Evolutionary conservation across 2,888 invertebrate species (phyloP).

Genomic region (Serripes groenlandicus): DNA sequence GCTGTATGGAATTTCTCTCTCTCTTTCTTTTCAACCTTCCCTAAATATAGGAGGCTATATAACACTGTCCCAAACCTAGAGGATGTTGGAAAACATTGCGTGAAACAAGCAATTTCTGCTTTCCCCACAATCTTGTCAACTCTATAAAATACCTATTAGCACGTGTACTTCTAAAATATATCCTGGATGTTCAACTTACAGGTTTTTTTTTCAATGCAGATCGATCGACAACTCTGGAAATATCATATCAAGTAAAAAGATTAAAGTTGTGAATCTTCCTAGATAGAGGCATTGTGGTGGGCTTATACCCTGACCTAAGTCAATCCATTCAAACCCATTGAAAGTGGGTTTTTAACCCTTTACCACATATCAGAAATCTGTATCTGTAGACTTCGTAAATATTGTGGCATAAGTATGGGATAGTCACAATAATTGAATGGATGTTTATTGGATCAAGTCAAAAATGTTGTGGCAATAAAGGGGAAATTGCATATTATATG

Average conservation of each 20-base stretch:
- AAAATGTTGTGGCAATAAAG: background rate
- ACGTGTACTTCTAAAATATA: too few relatives aligned
- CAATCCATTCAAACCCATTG: slow-evolving; percentile 8
- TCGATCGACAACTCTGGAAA: too few relatives aligned
- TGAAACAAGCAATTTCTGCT: background rate
- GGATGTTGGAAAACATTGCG: background rate
- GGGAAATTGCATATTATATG: background rate
- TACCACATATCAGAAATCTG: background rate
- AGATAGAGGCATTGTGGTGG: slow-evolving; percentile 7
- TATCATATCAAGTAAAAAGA: too few relatives aligned
- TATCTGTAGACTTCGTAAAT: background rate
- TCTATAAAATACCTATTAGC: too few relatives aligned
- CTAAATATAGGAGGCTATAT: background rate
- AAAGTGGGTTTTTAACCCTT: background rate
- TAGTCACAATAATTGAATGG: background rate
- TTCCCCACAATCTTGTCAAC: background rate
- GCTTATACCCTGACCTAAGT: slow-evolving; percentile 10
- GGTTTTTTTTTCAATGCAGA: too few relatives aligned
- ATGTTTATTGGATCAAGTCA: background rate
- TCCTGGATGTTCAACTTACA: too few relatives aligned
- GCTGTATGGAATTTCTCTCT: too few relatives aligned
- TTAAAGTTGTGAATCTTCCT: background rate
- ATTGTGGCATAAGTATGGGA: background rate
- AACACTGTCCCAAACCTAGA: background rate
- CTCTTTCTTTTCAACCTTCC: too few relatives aligned